Base-by-base conservation (phyloP, 2,888 invertebrate genomes). In the Heliconius hortense region DNA sequence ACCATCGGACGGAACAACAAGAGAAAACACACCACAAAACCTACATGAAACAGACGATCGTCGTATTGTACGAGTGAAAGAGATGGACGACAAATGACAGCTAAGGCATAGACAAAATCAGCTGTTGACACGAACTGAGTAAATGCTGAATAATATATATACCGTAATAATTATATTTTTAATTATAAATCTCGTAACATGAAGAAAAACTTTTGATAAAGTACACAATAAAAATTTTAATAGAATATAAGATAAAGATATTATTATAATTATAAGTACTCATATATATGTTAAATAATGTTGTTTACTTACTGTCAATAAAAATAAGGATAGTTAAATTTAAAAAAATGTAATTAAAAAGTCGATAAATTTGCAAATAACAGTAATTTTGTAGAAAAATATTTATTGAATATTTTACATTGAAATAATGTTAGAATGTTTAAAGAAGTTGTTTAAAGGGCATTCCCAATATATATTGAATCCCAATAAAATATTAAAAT, bases 1-100 rank as follows among this genome's bases (percentile, higher is more conserved):
- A 85, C 88, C 86, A 87, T 87, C 86, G 82, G 83, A 87, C 86
- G 85, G 86, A 88, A 88, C 89, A 88, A 89, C 85, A 87, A 86
- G 90, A 89, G 90, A 90, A 89, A 90, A 89, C 88, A 89, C 84
- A 85, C 79, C 83, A 81, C 80, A 79, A 79, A 84, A 83, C 85
- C 84, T 77, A 79, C 74, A 79, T 78, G 80, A 82, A 81, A 82
- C 48, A 74, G 76, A 56, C 82, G 79, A 85, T 80, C 82, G 78
- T 74, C 81, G 87, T 82, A 80, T 82, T 81, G 81, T 85, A 78
- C 76, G 81, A 82, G 78, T 64, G 76, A 83, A 79, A 80, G 82
- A 80, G 81, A 80, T 53, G 69, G 64, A 79, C 78, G 18, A 75
- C 35, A 24, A 66, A 60, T 69, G 66, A 63, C 74, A 73, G 56